Evolutionary conservation across 2,113 vertebrate species (phyloP), one percentile per base, ranked within the genome.

Genomic region (Scomber colias): DNA sequence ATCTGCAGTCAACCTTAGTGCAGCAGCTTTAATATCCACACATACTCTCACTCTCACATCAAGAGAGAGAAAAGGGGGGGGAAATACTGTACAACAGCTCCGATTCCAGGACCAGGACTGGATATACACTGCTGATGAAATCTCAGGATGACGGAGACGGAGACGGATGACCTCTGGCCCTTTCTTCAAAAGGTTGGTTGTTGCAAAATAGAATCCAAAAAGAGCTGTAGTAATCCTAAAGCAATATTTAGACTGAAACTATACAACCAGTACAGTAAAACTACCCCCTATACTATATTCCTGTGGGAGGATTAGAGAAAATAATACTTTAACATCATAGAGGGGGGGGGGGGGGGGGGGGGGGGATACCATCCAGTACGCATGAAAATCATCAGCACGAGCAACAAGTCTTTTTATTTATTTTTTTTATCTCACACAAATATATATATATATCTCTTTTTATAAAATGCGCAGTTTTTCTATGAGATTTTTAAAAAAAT

Each of bases 121-220:
- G 35, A 35, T 35, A 35, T 9, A 35, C 31, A 40, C 35, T 40
- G 35, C 35, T 21, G 15, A 3, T 79, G 71, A 76, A 75, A 56
- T 66, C 54, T 46, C 73, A 77, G 77, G 74, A 57, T 80, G 81
- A 92, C 83, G 21, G 21, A 21, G 21, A 21, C 21, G 21, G 21
- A 21, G 21, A 21, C 21, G 64, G 67, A 81, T 85, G 81, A 90
- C 83, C 90, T 83, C 77, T 90, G 87, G 74, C 77, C 77, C 73
- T 71, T 70, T 56, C 73, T 73, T 61, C 75, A 79, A 56, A 56
- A 84, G 73, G 51, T 62, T n/a, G 55, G 30, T 72, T 75, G 49
- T 60, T 73, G 19, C 82, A 71, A 54, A 79, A 72, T 15, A 69
- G 30, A 72, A 71, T 10, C 56, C 50, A 65, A 27, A 65, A 27